A percentile compares a stretch with the other conserved stretches of the same genome.
phyloP scores from a whole-genome alignment of 35 echinoderm and acorn worm species.

The Heliocidaris erythrogramma region DNA sequence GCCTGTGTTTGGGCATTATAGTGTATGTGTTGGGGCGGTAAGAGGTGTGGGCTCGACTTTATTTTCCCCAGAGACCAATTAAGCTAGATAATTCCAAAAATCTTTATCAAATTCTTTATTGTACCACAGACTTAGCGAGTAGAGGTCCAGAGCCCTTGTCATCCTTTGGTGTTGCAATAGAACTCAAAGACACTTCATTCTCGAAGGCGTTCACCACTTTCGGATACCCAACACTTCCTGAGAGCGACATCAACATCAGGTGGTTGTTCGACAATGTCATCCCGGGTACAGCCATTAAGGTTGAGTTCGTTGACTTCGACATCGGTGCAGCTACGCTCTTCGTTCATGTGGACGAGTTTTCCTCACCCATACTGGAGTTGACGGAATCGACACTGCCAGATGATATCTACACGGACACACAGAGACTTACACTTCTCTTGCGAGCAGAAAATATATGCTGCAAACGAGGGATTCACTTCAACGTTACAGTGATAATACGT shows the following conservation, averaged over 20 bases:
- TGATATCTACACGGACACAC: background rate
- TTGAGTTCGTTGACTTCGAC: constrained; percentile 6
- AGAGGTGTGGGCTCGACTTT: background rate
- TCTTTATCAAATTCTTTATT: background rate
- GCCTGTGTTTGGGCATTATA: too few species aligned
- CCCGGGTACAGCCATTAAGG: background rate
- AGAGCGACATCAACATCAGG: background rate
- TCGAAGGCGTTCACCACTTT: background rate
- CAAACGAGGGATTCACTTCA: background rate
- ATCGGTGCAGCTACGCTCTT: background rate
- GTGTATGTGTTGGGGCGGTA: too few species aligned
- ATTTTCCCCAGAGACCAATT: background rate
- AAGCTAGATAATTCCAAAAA: background rate
- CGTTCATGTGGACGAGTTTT: background rate
- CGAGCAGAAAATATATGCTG: background rate
- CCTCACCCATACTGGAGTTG: background rate
- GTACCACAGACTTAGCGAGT: background rate
- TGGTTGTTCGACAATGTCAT: background rate
- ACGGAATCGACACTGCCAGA: background rate
- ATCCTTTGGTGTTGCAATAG: background rate
- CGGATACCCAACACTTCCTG: background rate
- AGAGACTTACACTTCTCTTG: background rate
- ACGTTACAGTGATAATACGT: background rate
- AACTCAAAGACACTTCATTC: background rate
- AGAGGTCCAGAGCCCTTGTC: background rate